phyloP scores from a whole-genome alignment of 2,888 invertebrate genomes.

The Coronaproctus castanopsis region DNA sequence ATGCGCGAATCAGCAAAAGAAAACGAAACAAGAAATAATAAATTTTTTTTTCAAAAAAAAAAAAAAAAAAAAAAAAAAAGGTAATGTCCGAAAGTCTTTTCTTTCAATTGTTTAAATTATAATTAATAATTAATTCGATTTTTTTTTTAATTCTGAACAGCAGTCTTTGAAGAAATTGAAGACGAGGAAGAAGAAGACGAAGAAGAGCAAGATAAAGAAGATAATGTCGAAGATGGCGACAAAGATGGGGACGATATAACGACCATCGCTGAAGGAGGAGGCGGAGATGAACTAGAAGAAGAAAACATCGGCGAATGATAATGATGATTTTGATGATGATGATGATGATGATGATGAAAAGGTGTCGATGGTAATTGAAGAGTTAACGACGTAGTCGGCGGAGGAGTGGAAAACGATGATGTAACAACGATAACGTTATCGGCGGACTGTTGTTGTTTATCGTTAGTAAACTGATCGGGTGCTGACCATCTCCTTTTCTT shows the following conservation, averaged over 20 bases:
- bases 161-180: neutral
- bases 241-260: neutral
- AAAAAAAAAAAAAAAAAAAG: too few relatives aligned
- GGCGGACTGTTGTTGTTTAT: neutral
- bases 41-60: too few relatives aligned
- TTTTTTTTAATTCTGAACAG: neutral
- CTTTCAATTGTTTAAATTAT: too few relatives aligned
- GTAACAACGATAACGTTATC: neutral
- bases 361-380: too few relatives aligned
- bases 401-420: neutral
- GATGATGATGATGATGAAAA: too few relatives aligned
- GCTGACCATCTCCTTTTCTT: conserved; percentile 16
- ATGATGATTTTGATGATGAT: too few relatives aligned
- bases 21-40: too few relatives aligned
- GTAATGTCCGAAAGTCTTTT: too few relatives aligned
- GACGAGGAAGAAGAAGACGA: neutral
- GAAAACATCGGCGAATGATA: neutral
- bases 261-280: neutral
- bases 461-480: conserved; percentile 11
- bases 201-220: neutral
- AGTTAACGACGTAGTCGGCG: too few relatives aligned
- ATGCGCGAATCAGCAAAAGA: neutral
- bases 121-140: neutral
- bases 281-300: neutral
- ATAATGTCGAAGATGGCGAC: neutral